Evolutionary conservation across 2,888 invertebrate species (phyloP).

Genomic region (Nephrotoma flavescens): DNA sequence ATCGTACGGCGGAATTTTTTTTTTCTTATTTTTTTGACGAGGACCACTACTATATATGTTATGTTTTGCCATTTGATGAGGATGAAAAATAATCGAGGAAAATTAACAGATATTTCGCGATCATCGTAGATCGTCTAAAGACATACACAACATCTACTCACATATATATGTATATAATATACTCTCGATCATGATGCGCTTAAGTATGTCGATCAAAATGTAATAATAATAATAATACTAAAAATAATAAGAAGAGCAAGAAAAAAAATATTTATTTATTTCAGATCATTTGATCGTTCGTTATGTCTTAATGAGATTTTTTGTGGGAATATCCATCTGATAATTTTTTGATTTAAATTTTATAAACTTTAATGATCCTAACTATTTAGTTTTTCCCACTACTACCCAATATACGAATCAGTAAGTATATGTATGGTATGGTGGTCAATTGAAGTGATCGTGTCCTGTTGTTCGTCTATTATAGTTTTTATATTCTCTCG

Average conservation of each 20-base stretch:
- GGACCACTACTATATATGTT: neutral
- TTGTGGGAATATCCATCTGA: neutral
- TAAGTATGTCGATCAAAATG: neutral
- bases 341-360: neutral
- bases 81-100: neutral
- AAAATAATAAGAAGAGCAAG: neutral
- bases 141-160: neutral
- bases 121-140: neutral
- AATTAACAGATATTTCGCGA: conserved; percentile 1
- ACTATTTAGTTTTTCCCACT: neutral
- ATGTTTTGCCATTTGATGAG: neutral
- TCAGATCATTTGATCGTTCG: neutral
- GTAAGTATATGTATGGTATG: too few species aligned
- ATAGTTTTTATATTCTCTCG: too few species aligned
- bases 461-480: too few species aligned
- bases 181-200: neutral
- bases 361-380: neutral
- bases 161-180: neutral
- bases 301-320: neutral
- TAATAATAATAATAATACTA: neutral
- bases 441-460: too few species aligned
- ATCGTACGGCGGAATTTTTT: neutral
- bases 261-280: neutral
- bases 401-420: too few species aligned
- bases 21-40: neutral